Base-by-base conservation (phyloP, 2,797 vertebrate genomes). In the Pogonophryne albipinna region DNA sequence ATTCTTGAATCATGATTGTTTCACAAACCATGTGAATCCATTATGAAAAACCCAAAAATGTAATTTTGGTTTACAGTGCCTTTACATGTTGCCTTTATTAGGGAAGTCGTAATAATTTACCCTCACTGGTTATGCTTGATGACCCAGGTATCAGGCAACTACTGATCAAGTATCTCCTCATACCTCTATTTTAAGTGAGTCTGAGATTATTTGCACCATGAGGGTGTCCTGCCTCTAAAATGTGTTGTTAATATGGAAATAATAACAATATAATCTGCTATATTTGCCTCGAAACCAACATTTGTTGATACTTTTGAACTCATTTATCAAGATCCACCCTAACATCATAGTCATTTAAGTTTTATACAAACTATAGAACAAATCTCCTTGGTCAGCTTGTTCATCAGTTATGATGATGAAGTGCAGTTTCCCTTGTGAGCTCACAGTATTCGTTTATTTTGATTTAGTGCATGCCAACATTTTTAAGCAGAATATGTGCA, bases 311-410 rank as follows among this genome's bases (percentile, higher is more conserved):
- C 53, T 15, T 63, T 12, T 38, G 12, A 57, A 46, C 15, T 49
- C 0, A 76, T 64, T 20, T 17, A 66, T 55, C 51, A 66, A 56
- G 44, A 57, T 51, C 42, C 41, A n/a, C 60, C n/a, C 23, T 1
- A 61, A 46, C 27, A 31, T 50, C 3, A 6, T 11, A 34, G 16
- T 53, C 0, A 10, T 59, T 64, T 44, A 45, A 4, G 14, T 11
- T 62, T 55, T 60, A 63, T 8, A 41, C 44, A 6, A 44, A 69
- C 41, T 55, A 23, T 2, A 45, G n/a, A 68, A 62, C 31, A 65
- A 75, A 62, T 72, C 17, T 47, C 23, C 76, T 34, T 78, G 56
- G 63, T 70, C 15, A 51, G 45, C 5, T 44, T 66, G 31, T 74
- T 56, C 10, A 50, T 70, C 6, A 20, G 11, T 62, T 53, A 55